A percentile compares a stretch with the other conserved stretches of the same genome.
phyloP scores from a whole-genome alignment of 2,113 vertebrate genomes.

The Columba livia region DNA sequence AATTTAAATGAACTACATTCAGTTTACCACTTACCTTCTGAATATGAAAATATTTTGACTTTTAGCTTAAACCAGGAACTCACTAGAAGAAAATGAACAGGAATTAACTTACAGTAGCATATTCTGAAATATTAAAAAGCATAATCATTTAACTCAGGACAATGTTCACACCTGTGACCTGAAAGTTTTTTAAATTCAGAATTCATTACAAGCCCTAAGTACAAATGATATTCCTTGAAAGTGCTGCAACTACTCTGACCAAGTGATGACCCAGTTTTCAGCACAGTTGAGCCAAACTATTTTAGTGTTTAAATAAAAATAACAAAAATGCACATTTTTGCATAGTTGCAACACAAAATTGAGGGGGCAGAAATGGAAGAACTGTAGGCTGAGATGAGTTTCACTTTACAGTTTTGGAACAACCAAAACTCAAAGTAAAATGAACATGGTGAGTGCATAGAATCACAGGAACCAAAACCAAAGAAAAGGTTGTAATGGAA shows the following conservation, averaged over 20 bases:
- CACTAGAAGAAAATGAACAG: background rate
- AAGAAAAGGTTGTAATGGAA: slow-evolving; percentile 10
- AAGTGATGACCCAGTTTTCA: slow-evolving; percentile 46
- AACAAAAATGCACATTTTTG: slow-evolving; percentile 58
- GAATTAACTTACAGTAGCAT: background rate
- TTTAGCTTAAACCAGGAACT: background rate
- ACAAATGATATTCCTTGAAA: slow-evolving; percentile 25
- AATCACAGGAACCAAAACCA: slow-evolving; percentile 42
- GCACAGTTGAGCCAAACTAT: slow-evolving; percentile 2
- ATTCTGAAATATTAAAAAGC: background rate
- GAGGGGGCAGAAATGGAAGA: slow-evolving; percentile 6
- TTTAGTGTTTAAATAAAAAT: slow-evolving; percentile 55
- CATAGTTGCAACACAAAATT: slow-evolving; percentile 43
- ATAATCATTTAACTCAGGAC: background rate
- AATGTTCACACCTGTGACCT: background rate
- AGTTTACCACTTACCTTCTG: background rate
- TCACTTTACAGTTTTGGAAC: slow-evolving; percentile 47
- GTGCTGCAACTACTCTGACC: slow-evolving; percentile 18
- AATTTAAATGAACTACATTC: background rate
- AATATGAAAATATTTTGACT: background rate
- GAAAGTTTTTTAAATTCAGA: background rate
- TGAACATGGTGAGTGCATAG: background rate
- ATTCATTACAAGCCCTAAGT: background rate
- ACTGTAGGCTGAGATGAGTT: slow-evolving; percentile 40
- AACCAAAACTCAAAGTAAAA: slow-evolving; percentile 29